Conservation (phyloP, 2,113 vertebrate species). For the Leptosomus discolor region DNA sequence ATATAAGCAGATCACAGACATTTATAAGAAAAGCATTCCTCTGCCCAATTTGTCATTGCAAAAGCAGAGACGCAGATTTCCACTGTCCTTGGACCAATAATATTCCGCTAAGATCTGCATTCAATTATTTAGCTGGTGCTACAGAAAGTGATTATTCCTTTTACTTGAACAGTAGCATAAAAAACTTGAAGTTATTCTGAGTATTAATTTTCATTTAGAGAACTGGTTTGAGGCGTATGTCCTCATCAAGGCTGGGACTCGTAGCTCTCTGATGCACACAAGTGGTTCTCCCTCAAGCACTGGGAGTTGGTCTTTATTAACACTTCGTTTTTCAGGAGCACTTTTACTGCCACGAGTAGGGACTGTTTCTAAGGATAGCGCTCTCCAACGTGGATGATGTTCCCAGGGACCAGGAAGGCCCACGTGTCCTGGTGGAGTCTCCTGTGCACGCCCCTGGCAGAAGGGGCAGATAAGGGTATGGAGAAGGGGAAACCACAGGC, state of each 20-base stretch:
- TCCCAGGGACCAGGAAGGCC: neutral
- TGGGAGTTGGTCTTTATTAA: neutral
- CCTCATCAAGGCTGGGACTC: neutral
- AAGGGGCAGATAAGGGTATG: neutral
- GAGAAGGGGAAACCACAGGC: neutral
- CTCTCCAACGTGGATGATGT: accelerated
- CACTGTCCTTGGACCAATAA: neutral
- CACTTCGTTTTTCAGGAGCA: neutral
- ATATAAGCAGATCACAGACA: neutral
- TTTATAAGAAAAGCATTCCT: neutral
- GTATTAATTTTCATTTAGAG: neutral
- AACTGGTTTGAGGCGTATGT: neutral
- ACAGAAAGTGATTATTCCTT: neutral
- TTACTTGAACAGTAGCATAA: neutral
- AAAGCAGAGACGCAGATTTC: neutral
- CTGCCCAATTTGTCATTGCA: neutral
- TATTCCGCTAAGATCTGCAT: neutral
- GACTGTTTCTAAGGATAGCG: neutral
- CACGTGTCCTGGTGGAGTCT: neutral
- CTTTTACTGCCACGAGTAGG: neutral
- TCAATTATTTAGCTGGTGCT: neutral
- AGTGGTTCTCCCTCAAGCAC: neutral
- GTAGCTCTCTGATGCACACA: neutral
- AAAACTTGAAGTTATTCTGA: neutral
- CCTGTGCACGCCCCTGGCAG: neutral